Evolutionary conservation across 2,113 vertebrate species (phyloP), one percentile per base, ranked within the genome.

Genomic region (Strix aluco): DNA sequence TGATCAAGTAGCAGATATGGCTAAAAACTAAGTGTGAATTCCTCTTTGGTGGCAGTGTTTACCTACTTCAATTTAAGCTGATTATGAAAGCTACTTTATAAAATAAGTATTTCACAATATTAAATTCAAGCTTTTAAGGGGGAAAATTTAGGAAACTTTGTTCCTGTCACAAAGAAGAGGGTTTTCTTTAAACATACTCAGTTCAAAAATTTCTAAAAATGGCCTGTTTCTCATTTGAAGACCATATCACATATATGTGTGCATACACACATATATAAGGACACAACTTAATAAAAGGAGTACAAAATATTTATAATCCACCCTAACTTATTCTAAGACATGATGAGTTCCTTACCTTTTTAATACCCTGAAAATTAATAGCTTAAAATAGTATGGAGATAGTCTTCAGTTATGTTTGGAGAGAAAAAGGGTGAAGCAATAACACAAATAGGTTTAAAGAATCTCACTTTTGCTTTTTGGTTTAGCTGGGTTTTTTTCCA

Each of bases 51-150:
- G 59, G n/a, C 26, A 89, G 57, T 89, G 77, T 92, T 96, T 89
- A 65, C 77, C 30, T 66, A 94, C 75, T 86, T 92, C 80, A 92
- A 23, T 59, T 67, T 75, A 81, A 95, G 59, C 10, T 13, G 65
- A 81, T 75, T 78, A 85, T 34, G 57, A 91, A 94, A 92, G 18
- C 3, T 3, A 42, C 65, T 75, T 91, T 79, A 81, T 62, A 89
- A 95, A 92, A 89, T 55, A 95, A 95, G 42, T 78, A 91, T 83
- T 96, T 86, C 65, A 79, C n/a, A 91, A 81, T 18, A 62, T 52
- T 62, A 67, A 74, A 73, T 73, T 69, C 59, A 54, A 69, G 72
- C 10, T 73, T 90, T 73, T 69, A 57, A 92, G 78, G 18, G 7
- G 40, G 32, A 58, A 86, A 59, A 81, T 58, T 61, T 46, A 91